Conservation (phyloP, 2,888 invertebrate genomes). For the Catocala nupta region DNA sequence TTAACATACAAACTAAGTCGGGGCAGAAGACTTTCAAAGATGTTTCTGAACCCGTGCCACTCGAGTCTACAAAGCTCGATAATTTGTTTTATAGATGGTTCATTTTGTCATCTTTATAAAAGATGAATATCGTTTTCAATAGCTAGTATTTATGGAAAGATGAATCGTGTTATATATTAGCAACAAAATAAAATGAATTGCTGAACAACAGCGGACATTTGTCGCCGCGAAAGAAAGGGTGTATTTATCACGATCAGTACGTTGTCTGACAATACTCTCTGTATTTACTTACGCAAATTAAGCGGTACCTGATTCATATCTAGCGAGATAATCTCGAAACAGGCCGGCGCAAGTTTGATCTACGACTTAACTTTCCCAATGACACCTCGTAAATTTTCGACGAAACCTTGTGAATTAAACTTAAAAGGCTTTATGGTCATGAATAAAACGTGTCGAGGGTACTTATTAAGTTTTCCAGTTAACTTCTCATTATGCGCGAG, state of each 20-base stretch:
- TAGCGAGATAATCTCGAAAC: constrained; percentile 62
- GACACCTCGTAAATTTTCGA: constrained; percentile 73
- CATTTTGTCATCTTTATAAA: no score
- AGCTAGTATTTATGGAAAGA: neutral
- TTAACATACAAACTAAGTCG: no score
- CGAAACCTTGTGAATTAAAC: constrained; percentile 65
- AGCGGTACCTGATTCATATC: constrained; percentile 62
- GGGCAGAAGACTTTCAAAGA: constrained; percentile 7
- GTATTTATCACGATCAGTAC: constrained; percentile 44
- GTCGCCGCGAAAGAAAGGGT: constrained; percentile 26
- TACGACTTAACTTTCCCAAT: constrained; percentile 71
- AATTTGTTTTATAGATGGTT: no score
- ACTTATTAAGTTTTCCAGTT: constrained; percentile 69
- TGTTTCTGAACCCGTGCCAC: constrained; percentile 2
- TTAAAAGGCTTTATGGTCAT: constrained; percentile 67
- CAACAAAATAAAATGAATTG: constrained; percentile 5
- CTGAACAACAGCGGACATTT: constrained; percentile 26
- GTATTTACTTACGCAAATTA: constrained; percentile 59
- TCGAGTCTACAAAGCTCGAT: no score
- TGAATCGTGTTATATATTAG: neutral
- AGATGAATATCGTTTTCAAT: no score
- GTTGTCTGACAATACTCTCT: constrained; percentile 46
- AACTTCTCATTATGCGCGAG: constrained; percentile 67
- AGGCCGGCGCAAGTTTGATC: constrained; percentile 66
- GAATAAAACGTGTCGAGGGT: constrained; percentile 74